A percentile compares a stretch with the other conserved stretches of the same genome.
Conservation (phyloP, 2,113 vertebrate genomes). For the Psephotus haematonotus region DNA sequence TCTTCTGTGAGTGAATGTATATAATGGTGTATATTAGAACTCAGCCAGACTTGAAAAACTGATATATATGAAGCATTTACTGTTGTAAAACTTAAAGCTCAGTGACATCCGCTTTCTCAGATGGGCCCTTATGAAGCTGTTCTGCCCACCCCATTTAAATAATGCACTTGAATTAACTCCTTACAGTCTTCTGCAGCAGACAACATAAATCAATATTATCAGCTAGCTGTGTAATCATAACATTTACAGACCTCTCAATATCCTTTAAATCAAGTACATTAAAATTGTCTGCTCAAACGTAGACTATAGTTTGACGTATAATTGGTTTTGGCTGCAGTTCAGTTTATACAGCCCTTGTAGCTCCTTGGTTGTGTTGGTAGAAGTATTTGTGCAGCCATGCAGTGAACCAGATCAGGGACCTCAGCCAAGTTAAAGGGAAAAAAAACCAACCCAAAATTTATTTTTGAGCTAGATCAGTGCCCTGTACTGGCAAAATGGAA, state of each 20-base stretch:
- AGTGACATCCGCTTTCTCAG: not conserved
- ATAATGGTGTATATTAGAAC: not conserved
- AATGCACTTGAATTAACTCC: not conserved
- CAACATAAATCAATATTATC: not conserved
- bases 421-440: not conserved
- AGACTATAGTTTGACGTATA: not conserved
- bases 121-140: not conserved
- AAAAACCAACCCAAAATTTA: not conserved
- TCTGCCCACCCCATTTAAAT: not conserved
- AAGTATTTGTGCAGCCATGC: conserved; percentile 34
- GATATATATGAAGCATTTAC: not conserved
- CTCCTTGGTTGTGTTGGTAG: conserved; percentile 11
- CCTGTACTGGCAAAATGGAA: not conserved
- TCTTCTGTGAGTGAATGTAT: not conserved
- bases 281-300: conserved; percentile 16
- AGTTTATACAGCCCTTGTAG: not conserved
- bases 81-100: not conserved
- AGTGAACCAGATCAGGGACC: not conserved
- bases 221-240: conserved; percentile 11
- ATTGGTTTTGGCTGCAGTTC: conserved; percentile 53
- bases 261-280: conserved; percentile 15
- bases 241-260: conserved; percentile 21
- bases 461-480: conserved; percentile 22
- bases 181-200: not conserved
- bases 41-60: not conserved